Conservation (phyloP, 2,888 invertebrate genomes). For the Erynnis tages region DNA sequence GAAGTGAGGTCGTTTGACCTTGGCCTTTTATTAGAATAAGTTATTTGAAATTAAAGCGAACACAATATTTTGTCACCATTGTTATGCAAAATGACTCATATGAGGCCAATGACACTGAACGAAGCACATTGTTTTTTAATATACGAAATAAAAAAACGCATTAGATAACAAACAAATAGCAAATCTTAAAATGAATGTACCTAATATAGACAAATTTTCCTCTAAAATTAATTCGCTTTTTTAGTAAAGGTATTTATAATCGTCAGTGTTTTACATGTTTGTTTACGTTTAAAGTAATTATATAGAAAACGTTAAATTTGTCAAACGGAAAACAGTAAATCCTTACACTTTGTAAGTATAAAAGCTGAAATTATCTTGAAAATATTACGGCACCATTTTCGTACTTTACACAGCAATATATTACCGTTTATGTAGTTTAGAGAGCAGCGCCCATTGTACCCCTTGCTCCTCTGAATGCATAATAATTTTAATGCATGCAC, state of each 20-base stretch:
- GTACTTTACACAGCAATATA: background rate
- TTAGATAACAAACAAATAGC: too few relatives aligned
- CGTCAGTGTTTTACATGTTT: too few relatives aligned
- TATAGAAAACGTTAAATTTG: too few relatives aligned
- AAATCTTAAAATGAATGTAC: too few relatives aligned
- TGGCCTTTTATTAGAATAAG: slow-evolving; percentile 14
- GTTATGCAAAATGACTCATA: slow-evolving; percentile 14
- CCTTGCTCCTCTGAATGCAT: slow-evolving; percentile 26
- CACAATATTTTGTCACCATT: background rate
- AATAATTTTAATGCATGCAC: slow-evolving; percentile 15
- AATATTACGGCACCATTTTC: too few relatives aligned
- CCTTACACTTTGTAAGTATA: too few relatives aligned
- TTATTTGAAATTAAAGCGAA: slow-evolving; percentile 19
- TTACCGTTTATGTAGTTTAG: background rate
- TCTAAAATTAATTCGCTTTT: background rate
- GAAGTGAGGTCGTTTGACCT: slow-evolving; percentile 1
- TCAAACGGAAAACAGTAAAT: too few relatives aligned
- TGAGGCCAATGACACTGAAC: background rate
- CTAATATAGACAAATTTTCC: too few relatives aligned
- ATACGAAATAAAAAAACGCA: background rate
- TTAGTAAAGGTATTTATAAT: too few relatives aligned
- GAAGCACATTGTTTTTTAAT: background rate
- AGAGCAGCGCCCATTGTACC: slow-evolving; percentile 37
- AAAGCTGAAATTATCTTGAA: too few relatives aligned
- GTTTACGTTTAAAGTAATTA: too few relatives aligned